Evolutionary conservation across 2,113 vertebrate species (phyloP).

Genomic region (Oostethus manadensis): DNA sequence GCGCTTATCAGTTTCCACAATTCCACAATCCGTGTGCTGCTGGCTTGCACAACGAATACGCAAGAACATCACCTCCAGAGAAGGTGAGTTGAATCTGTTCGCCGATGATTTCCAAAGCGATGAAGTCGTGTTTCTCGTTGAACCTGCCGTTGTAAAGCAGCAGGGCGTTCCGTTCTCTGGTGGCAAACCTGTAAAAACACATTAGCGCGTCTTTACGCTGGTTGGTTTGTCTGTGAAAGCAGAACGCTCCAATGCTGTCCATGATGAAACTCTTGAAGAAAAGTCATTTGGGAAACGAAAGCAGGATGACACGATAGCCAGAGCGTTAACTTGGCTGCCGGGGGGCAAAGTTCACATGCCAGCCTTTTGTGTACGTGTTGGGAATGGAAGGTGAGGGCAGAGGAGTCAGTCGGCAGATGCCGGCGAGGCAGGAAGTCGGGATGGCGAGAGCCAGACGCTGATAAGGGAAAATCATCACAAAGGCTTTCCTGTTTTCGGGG

Average conservation of each 20-base stretch:
- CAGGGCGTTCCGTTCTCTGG: constrained; percentile 82
- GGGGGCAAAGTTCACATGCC: constrained; percentile 17
- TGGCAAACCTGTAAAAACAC: constrained; percentile 81
- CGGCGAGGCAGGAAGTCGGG: constrained; percentile 67
- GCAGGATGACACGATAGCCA: constrained; percentile 28
- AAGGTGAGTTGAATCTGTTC: constrained; percentile 97
- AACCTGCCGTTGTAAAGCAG: constrained; percentile 95
- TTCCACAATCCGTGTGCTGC: background rate
- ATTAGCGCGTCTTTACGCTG: too few species aligned
- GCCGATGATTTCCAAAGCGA: constrained; percentile 90
- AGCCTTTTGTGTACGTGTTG: constrained; percentile 22
- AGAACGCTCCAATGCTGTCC: too few species aligned
- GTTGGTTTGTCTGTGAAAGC: too few species aligned
- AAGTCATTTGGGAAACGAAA: constrained; percentile 32
- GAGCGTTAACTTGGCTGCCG: constrained; percentile 7
- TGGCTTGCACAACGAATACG: too few species aligned
- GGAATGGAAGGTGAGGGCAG: constrained; percentile 55
- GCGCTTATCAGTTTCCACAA: constrained; percentile 15
- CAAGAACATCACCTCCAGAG: constrained; percentile 81
- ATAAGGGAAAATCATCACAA: constrained; percentile 64
- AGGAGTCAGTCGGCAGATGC: constrained; percentile 71
- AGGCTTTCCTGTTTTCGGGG: constrained; percentile 73
- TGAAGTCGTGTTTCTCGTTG: constrained; percentile 96
- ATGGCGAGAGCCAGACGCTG: constrained; percentile 66
- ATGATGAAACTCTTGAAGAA: constrained; percentile 41